A percentile compares a stretch with the other conserved stretches of the same genome.
These are phyloP conservation scores for Acholoe squamosa DNA, from an alignment of 2,888 invertebrate genomes.

Conservation along the genomic window DNA sequence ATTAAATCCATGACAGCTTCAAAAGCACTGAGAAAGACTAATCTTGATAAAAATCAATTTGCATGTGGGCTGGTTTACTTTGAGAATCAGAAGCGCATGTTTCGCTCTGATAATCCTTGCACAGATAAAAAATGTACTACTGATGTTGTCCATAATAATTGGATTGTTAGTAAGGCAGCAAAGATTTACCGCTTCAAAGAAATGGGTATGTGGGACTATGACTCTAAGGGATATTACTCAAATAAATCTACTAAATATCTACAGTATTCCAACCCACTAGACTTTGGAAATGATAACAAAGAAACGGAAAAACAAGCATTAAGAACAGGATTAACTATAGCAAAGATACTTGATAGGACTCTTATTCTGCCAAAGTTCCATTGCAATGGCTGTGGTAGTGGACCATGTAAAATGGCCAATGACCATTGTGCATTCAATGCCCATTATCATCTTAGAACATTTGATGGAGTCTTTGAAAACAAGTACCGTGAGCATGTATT, in stretches of 20 bases:
- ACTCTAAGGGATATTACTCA: constrained; percentile 54
- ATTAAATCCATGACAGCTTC: background rate
- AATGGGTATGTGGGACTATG: constrained; percentile 48
- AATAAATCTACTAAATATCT: constrained; percentile 38
- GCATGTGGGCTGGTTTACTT: constrained; percentile 67
- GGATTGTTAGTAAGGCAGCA: constrained; percentile 60
- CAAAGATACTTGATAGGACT: constrained; percentile 64
- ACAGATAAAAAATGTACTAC: constrained; percentile 41
- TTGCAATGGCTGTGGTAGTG: constrained; percentile 57
- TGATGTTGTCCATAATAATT: constrained; percentile 62
- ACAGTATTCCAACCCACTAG: constrained; percentile 12
- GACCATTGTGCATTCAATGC: background rate
- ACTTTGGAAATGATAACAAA: background rate
- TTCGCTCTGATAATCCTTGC: constrained; percentile 43
- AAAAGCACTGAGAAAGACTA: background rate
- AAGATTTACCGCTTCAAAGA: constrained; percentile 62
- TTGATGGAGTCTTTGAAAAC: constrained; percentile 38
- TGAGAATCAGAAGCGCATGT: constrained; percentile 62
- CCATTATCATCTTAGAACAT: background rate
- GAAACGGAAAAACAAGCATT: constrained; percentile 23
- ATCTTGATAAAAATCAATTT: constrained; percentile 34
- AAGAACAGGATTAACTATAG: constrained; percentile 52
- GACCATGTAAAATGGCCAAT: background rate
- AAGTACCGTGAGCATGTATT: constrained; percentile 62
- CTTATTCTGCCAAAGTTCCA: constrained; percentile 68